Evolutionary conservation across 1,140 invertebrate genomes (phyloP), one percentile per base, ranked within the genome.

Genomic region (Anastrepha obliqua): DNA sequence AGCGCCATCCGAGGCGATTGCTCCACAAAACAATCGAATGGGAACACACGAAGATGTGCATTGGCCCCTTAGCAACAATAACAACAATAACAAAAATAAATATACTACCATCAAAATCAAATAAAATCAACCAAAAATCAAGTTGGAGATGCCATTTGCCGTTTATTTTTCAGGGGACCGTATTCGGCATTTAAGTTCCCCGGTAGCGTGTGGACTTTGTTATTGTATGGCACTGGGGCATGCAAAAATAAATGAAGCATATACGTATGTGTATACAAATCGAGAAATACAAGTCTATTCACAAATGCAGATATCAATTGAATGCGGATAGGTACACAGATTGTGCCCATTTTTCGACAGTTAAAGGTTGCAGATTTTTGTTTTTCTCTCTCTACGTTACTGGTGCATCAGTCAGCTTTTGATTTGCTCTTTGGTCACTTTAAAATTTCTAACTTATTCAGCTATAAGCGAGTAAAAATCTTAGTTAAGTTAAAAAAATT

Each of bases 21-120:
- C 74, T 81, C 74, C 47, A 81, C 74, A 81, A 81, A 81, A 81
- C 47, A 81, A 81, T 81, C 74, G 74, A 81, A 81, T 81, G 74
- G 74, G 74, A 81, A 81, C 74, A 81, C 74, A 81, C 74, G 74
- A 81, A 81, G 74, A 81, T 81, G 74, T 55, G 74, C 74, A 11
- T 55, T 6, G 0, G 51, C 51, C 44, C 67, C 20, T 0, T 29
- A n/a, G 42, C 42, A 11, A 42, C 13, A 74, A 42, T 47, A 67
- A 67, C n/a, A 67, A 39, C n/a, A 67, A 39, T 29, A 39, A 7
- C n/a, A 67, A 67, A 29, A 81, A 42, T 55, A 29, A n/a, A 81
- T 55, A 81, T 44, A 58, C 17, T 20, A 55, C 17, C 2, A 47
- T 17, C 9, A 3, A 78, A 55, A 55, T 6, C 44, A 29, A 81